Evolutionary conservation across 2,888 invertebrate genomes (phyloP).

Genomic region (Volucella inflata): DNA sequence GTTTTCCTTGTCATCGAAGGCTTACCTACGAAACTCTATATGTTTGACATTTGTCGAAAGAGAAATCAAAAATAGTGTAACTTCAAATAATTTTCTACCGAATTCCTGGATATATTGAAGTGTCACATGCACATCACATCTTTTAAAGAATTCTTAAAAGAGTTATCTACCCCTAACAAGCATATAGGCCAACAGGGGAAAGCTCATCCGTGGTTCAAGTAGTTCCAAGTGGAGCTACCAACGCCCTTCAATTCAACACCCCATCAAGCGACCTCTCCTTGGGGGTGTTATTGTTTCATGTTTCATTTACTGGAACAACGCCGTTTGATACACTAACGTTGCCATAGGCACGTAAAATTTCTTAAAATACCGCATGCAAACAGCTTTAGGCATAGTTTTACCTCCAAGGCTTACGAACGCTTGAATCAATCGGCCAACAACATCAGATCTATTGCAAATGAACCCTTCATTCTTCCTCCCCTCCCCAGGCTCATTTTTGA

Average conservation of each 20-base stretch:
- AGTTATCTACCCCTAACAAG: too few species aligned
- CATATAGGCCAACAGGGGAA: too few species aligned
- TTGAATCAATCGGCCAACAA: slow-evolving; percentile 55
- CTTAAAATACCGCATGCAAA: slow-evolving; percentile 35
- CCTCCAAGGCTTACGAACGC: slow-evolving; percentile 35
- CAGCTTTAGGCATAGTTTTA: slow-evolving; percentile 45
- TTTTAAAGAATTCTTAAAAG: too few species aligned
- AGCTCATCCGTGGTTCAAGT: too few species aligned
- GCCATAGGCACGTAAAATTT: slow-evolving; percentile 31
- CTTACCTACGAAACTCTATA: too few species aligned
- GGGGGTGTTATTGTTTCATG: slow-evolving; percentile 26
- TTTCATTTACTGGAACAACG: slow-evolving; percentile 18
- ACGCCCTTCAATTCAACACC: neutral
- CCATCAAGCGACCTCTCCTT: slow-evolving; percentile 2
- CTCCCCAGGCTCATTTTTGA: slow-evolving; percentile 19
- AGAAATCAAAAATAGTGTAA: too few species aligned
- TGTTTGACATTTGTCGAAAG: too few species aligned
- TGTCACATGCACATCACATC: too few species aligned
- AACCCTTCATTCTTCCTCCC: slow-evolving; percentile 20
- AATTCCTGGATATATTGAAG: too few species aligned
- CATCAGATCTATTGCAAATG: slow-evolving; percentile 29
- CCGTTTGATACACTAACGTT: slow-evolving; percentile 9
- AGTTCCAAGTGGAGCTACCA: neutral
- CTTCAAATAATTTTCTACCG: too few species aligned
- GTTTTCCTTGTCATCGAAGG: too few species aligned